Percentiles rank a stretch among this genome's conserved stretches.
Evolutionary conservation across 2,113 vertebrate genomes (phyloP).

Genomic region (Rhynchopsitta pachyrhyncha): DNA sequence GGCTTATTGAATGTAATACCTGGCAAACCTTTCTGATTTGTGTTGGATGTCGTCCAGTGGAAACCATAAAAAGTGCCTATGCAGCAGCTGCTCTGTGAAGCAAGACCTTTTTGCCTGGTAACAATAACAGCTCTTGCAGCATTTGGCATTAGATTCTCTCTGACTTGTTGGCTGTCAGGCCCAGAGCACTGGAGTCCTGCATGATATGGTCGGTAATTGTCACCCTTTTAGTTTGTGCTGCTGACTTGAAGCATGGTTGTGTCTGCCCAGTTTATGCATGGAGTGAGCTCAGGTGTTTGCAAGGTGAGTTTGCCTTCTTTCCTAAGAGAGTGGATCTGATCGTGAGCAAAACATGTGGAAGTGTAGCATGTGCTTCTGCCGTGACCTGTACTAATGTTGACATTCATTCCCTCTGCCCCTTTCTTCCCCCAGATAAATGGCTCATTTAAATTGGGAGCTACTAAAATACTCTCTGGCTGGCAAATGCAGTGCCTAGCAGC

Average conservation of each 20-base stretch:
- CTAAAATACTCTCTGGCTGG: conserved; percentile 89
- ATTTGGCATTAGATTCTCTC: not conserved
- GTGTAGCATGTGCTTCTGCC: not conserved
- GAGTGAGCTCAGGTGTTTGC: not conserved
- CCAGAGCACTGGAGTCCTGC: not conserved
- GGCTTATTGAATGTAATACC: conserved; percentile 18
- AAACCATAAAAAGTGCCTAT: not conserved
- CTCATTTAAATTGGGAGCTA: conserved; percentile 91
- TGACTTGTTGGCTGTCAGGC: conserved; percentile 2
- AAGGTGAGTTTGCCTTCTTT: conserved; percentile 22
- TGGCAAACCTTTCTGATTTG: conserved; percentile 20
- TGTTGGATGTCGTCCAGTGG: not conserved
- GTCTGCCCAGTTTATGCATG: not conserved
- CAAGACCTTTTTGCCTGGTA: not conserved
- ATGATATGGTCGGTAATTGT: not conserved
- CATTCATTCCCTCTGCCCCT: not conserved
- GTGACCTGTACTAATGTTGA: conserved; percentile 30
- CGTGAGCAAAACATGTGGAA: not conserved
- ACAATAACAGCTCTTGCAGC: not conserved
- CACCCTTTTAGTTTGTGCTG: conserved; percentile 13
- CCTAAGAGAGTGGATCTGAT: not conserved
- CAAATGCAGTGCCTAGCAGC: conserved; percentile 98
- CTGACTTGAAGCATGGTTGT: conserved; percentile 5
- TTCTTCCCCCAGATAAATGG: conserved; percentile 89
- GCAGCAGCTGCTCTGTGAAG: conserved; percentile 22